Evolutionary conservation across 2,888 invertebrate species (phyloP).

Genomic region (Ecdyonurus torrentis): DNA sequence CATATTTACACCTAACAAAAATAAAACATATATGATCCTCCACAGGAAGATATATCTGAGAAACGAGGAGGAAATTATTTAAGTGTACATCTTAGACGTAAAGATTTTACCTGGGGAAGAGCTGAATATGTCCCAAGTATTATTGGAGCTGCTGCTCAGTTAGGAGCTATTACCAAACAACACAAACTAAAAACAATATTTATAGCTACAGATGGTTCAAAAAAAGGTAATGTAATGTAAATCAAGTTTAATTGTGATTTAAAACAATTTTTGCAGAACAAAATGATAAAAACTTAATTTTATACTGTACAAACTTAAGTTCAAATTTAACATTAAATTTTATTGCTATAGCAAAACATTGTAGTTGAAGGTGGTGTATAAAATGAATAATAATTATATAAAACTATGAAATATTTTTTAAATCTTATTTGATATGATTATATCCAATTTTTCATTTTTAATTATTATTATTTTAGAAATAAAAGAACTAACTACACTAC

Average conservation of each 20-base stretch:
- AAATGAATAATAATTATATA: no score
- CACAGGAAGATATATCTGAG: conserved; percentile 31
- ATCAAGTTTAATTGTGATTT: no score
- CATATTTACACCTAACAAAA: no score
- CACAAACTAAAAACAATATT: conserved; percentile 46
- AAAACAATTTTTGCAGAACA: no score
- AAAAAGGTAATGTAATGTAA: conserved; percentile 35
- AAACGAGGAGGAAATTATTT: conserved; percentile 51
- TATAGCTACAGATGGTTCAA: conserved; percentile 68
- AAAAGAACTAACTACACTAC: conserved; percentile 17
- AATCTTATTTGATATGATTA: conserved; percentile 1
- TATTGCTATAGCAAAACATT: no score
- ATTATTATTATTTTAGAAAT: conserved; percentile 27
- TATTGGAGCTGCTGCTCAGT: conserved; percentile 57
- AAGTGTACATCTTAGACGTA: conserved; percentile 70
- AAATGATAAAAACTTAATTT: no score
- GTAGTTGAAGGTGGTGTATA: no score
- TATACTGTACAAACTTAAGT: no score
- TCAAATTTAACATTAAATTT: no score
- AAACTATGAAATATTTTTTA: no score
- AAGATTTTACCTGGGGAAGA: conserved; percentile 68
- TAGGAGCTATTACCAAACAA: conserved; percentile 38
- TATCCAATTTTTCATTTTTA: background rate
- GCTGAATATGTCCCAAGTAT: conserved; percentile 60
- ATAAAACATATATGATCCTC: no score